phyloP scores from a whole-genome alignment of 2,888 invertebrate genomes.

The Linnaemya vulpina region DNA sequence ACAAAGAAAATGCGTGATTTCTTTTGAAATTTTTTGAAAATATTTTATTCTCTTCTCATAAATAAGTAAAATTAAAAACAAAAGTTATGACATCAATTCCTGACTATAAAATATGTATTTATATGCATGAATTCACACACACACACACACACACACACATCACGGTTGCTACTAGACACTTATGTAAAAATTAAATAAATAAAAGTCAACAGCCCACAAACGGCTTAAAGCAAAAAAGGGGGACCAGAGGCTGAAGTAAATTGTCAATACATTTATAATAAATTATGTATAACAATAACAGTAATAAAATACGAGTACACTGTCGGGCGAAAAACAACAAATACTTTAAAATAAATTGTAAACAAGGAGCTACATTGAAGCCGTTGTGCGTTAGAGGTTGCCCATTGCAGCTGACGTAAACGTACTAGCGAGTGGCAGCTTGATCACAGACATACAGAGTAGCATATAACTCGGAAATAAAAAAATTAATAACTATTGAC shows the following conservation, averaged over 20 bases:
- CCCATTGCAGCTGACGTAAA: too few relatives aligned
- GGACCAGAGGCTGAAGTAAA: not conserved
- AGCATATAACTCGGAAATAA: too few relatives aligned
- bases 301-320: not conserved
- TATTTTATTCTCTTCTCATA: slow-evolving; percentile 35
- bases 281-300: slow-evolving; percentile 7
- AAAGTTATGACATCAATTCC: slow-evolving; percentile 71
- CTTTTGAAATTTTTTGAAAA: not conserved
- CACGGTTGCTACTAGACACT: not conserved
- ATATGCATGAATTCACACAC: slow-evolving; percentile 3
- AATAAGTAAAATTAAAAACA: slow-evolving; percentile 63
- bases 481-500: too few relatives aligned
- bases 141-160: slow-evolving; percentile 9
- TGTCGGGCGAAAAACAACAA: not conserved
- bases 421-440: too few relatives aligned
- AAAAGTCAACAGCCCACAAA: not conserved
- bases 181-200: slow-evolving; percentile 14
- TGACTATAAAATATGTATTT: slow-evolving; percentile 58
- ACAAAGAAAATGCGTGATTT: too few relatives aligned
- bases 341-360: not conserved
- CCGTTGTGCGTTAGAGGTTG: too few relatives aligned
- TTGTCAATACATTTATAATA: slow-evolving; percentile 25
- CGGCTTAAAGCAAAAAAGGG: not conserved
- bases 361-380: too few relatives aligned
- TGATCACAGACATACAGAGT: too few relatives aligned